Conservation (phyloP, 2,113 vertebrate genomes). For the Nerophis lumbriciformis region DNA sequence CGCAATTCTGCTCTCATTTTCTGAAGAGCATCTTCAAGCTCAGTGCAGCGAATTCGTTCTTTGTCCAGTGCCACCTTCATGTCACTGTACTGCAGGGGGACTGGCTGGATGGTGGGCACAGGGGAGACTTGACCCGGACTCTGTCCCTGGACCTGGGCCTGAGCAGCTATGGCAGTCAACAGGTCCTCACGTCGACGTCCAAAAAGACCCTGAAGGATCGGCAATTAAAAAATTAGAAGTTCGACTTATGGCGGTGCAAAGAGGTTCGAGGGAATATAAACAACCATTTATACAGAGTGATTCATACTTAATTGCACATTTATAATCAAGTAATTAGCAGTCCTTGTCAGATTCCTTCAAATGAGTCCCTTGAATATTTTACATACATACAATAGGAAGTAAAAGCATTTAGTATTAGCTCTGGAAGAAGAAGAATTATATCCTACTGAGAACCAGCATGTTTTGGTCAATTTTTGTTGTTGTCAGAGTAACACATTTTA, state of each 20-base stretch:
- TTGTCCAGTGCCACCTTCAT: constrained; percentile 96
- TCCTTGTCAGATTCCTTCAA: constrained; percentile 6
- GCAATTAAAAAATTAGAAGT: too few species aligned
- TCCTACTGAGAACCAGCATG: neutral
- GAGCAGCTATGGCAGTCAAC: constrained; percentile 78
- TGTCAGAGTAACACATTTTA: too few species aligned
- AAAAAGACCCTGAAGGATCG: constrained; percentile 86
- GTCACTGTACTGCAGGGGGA: constrained; percentile 96
- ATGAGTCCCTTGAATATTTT: neutral
- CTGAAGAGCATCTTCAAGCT: constrained; percentile 94
- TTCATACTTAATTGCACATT: constrained; percentile 1
- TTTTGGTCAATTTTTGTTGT: too few species aligned
- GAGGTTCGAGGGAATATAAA: neutral
- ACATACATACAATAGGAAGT: neutral
- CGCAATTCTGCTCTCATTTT: constrained; percentile 94
- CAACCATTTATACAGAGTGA: neutral
- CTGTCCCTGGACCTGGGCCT: constrained; percentile 75
- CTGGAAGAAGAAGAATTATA: neutral
- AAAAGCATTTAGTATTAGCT: neutral
- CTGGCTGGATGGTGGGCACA: constrained; percentile 68
- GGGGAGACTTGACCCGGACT: constrained; percentile 70
- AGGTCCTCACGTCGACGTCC: constrained; percentile 95
- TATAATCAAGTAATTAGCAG: neutral
- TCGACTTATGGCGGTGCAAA: neutral
- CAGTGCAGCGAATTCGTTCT: constrained; percentile 88